Percentiles rank a stretch among this genome's conserved stretches.
These are phyloP conservation scores for Phymatocera aterrima DNA, from an alignment of 2,888 invertebrate species.

Conservation along the genomic window DNA sequence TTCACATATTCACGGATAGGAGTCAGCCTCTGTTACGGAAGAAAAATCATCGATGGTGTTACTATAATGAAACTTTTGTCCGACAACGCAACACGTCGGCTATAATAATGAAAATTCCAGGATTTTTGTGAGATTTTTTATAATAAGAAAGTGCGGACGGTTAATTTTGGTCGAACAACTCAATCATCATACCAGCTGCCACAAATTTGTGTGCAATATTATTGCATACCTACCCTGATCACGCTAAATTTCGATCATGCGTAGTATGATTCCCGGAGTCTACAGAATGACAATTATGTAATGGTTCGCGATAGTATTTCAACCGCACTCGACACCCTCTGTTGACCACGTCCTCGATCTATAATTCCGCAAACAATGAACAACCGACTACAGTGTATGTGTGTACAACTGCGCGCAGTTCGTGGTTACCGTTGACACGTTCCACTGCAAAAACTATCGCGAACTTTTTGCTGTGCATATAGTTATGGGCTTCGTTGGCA, in stretches of 20 bases:
- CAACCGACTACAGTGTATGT: neutral
- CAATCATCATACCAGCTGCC: too few species aligned
- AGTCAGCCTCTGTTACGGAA: neutral
- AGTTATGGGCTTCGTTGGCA: neutral
- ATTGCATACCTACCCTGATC: neutral
- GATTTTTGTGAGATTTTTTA: neutral
- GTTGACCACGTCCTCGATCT: slow-evolving; percentile 34
- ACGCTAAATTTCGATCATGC: neutral
- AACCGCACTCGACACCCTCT: slow-evolving; percentile 32
- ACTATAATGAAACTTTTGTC: too few species aligned
- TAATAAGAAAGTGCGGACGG: neutral
- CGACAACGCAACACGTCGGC: too few species aligned
- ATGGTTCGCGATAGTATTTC: neutral
- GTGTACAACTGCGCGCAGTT: slow-evolving; percentile 2
- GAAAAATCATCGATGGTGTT: neutral
- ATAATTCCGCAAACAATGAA: slow-evolving; percentile 33
- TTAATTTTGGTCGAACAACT: too few species aligned
- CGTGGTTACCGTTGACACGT: slow-evolving; percentile 30
- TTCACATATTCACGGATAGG: neutral
- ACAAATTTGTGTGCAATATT: neutral
- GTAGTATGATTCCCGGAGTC: neutral
- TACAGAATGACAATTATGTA: neutral
- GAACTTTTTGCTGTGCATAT: slow-evolving; percentile 16
- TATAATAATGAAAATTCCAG: neutral
- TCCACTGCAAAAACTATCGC: slow-evolving; percentile 18